phyloP scores from a whole-genome alignment of 2,113 vertebrate genomes.

The Ammodytes dubius region DNA sequence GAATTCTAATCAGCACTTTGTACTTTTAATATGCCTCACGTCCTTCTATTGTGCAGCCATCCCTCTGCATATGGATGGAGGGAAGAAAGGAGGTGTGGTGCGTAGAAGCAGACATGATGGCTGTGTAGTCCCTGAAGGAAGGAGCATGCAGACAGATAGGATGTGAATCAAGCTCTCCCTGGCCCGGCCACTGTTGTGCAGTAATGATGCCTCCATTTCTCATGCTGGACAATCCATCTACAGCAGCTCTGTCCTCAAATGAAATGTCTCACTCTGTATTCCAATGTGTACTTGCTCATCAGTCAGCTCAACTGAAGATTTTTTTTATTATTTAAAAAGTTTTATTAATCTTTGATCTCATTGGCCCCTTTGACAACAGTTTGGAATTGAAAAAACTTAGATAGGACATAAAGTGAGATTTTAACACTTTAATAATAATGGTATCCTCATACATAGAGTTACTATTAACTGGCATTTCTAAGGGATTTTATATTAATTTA shows the following conservation, averaged over 20 bases:
- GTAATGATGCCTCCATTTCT: slow-evolving; percentile 9
- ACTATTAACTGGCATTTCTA: too few species aligned
- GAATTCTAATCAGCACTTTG: slow-evolving; percentile 66
- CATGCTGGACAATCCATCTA: slow-evolving; percentile 2
- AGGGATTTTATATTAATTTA: too few species aligned
- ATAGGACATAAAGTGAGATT: not conserved
- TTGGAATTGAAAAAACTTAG: not conserved
- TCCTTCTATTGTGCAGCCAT: not conserved
- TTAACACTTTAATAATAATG: not conserved
- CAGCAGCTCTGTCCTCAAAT: slow-evolving; percentile 21
- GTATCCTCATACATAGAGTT: too few species aligned
- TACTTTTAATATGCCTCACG: slow-evolving; percentile 45
- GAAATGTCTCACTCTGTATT: slow-evolving; percentile 29
- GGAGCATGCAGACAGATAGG: slow-evolving; percentile 10
- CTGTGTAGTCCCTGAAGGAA: slow-evolving; percentile 4
- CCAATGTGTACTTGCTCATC: slow-evolving; percentile 1
- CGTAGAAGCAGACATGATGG: slow-evolving; percentile 28
- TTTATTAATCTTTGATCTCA: slow-evolving; percentile 2
- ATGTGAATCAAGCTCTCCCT: slow-evolving; percentile 39
- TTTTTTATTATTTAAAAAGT: slow-evolving; percentile 15
- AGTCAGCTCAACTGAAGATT: slow-evolving; percentile 4
- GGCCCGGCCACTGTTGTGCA: not conserved
- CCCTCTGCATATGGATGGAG: slow-evolving; percentile 11
- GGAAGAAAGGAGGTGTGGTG: not conserved
- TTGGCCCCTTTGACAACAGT: not conserved